A percentile compares a stretch with the other conserved stretches of the same genome.
Evolutionary conservation across 1,140 invertebrate genomes (phyloP).

Genomic region (Habropoda laboriosa): DNA sequence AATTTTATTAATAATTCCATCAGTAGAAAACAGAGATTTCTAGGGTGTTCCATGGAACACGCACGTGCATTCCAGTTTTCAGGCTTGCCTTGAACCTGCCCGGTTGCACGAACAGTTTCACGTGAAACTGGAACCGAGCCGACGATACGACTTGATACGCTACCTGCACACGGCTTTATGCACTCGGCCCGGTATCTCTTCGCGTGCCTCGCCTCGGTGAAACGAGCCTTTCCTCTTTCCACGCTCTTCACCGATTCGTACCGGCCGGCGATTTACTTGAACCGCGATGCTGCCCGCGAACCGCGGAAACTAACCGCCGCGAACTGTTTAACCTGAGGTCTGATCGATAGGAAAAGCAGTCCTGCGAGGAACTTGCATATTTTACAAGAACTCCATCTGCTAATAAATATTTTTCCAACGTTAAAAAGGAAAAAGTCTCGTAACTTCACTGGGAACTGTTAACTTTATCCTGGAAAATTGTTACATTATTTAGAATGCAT

Average conservation of each 20-base stretch:
- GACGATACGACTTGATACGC: slow-evolving; percentile 66
- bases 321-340: no score
- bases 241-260: slow-evolving; percentile 22
- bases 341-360: no score
- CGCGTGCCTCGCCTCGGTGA: slow-evolving; percentile 19
- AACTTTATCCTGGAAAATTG: no score
- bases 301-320: slow-evolving; percentile 1
- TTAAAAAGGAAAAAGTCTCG: no score
- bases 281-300: slow-evolving; percentile 22
- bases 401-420: no score
- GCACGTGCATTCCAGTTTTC: slow-evolving; percentile 45
- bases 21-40: background rate
- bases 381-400: no score
- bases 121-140: slow-evolving; percentile 69
- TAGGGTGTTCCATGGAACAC: slow-evolving; percentile 5
- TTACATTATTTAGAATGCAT: no score
- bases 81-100: slow-evolving; percentile 67
- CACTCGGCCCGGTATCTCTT: slow-evolving; percentile 33
- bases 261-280: background rate
- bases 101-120: slow-evolving; percentile 59
- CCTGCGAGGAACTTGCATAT: no score
- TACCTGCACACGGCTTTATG: slow-evolving; percentile 63
- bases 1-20: no score
- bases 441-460: no score
- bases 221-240: slow-evolving; percentile 43